Evolutionary conservation across 2,888 invertebrate genomes (phyloP).

Genomic region (Tachina lurida): DNA sequence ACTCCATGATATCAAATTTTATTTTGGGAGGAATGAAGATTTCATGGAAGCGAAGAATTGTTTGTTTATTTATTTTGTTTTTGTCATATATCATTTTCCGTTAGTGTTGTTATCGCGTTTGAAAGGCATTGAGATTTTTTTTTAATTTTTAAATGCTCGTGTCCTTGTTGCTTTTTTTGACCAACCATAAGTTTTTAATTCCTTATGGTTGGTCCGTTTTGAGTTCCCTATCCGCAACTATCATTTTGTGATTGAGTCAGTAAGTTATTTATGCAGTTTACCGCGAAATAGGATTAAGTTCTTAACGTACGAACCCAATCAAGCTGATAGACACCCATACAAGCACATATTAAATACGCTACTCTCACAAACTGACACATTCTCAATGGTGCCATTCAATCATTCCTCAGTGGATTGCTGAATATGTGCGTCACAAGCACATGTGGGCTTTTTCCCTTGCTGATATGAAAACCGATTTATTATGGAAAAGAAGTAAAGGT

Average conservation of each 20-base stretch:
- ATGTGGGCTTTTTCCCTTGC: constrained; percentile 67
- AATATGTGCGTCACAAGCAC: constrained; percentile 45
- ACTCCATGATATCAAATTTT: too few species aligned
- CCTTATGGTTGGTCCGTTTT: constrained; percentile 53
- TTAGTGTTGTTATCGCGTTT: background rate
- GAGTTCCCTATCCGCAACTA: constrained; percentile 55
- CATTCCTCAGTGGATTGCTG: constrained; percentile 43
- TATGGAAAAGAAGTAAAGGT: constrained; percentile 11
- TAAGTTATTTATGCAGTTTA: constrained; percentile 79
- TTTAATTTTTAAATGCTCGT: constrained; percentile 9
- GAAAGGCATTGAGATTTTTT: constrained; percentile 19
- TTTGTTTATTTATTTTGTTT: background rate
- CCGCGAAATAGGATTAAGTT: constrained; percentile 81
- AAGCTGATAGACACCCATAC: constrained; percentile 58
- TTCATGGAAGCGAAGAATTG: too few species aligned
- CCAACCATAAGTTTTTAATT: constrained; percentile 52
- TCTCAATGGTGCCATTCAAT: constrained; percentile 27
- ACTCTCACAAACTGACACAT: constrained; percentile 72
- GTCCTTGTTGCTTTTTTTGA: constrained; percentile 11
- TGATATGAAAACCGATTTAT: constrained; percentile 46
- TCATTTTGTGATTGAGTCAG: constrained; percentile 62
- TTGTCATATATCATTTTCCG: constrained; percentile 5
- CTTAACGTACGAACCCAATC: constrained; percentile 80
- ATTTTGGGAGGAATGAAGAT: too few species aligned
- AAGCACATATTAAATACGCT: constrained; percentile 15